Evolutionary conservation across 2,797 vertebrate species (phyloP), one percentile per base, ranked within the genome.

Genomic region (Melanotaenia boesemani): DNA sequence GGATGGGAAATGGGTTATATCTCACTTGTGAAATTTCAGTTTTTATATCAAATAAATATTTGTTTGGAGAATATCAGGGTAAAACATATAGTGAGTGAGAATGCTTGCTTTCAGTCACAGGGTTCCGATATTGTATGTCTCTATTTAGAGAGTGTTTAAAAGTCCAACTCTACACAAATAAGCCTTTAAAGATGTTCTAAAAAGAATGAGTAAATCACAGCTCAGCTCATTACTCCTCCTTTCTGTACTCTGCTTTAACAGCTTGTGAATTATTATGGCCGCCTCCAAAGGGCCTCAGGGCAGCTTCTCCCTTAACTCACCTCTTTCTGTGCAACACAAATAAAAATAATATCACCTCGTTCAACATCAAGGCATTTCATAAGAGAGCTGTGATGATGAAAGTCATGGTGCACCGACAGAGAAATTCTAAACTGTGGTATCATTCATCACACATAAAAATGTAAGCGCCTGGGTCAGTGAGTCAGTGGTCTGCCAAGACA

Each of bases 311-410:
- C 20, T 61, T 36, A 54, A 20, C 63, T 8, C 10, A 46, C 16
- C 37, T 72, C 52, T 67, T 57, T 44, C 71, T 66, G 46, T 69
- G 68, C 50, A 59, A 81, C 57, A 44, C 16, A 0, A 16, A 65
- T 75, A 72, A 41, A 74, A 77, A 82, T 57, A 79, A 77, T 60
- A 67, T 26, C 46, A 26, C 30, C 18, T 46, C 26, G 30, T 70
- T 75, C 83, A 93, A 92, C 90, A 91, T 93, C 85, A 88, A 70
- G 2, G 82, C 76, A 62, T 63, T 70, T 70, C 32, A 82, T 65
- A 67, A 74, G 63, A 83, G 50, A 65, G 70, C 71, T 85, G 63
- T 75, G 79, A 74, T 79, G 76, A 82, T 78, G 50, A 66, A 46
- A 67, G 67, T 50, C 20, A 15, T 15, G 63, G 28, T 55, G 58